These are phyloP conservation scores for Rhabdomys pumilio DNA, from an alignment of 2,797 vertebrate genomes.

Conservation along the genomic window DNA sequence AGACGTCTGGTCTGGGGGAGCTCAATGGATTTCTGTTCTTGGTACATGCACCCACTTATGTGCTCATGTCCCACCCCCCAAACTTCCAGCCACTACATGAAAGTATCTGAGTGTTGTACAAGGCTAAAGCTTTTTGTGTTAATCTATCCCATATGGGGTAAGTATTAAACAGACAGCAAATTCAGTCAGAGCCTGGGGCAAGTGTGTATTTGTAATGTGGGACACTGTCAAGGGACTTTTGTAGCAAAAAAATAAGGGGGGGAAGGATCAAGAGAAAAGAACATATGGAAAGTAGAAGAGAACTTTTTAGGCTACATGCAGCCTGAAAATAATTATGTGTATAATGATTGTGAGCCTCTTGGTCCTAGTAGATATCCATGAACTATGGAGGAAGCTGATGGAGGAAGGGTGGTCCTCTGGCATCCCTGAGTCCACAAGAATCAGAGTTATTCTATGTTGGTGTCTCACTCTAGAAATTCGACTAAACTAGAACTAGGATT, in stretches of 20 bases:
- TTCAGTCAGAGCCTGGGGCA: constrained; percentile 70
- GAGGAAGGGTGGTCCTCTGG: background rate
- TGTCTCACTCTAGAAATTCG: background rate
- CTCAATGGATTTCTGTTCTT: constrained; percentile 90
- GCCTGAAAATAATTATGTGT: background rate
- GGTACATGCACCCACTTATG: constrained; percentile 26
- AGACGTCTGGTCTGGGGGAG: constrained; percentile 91
- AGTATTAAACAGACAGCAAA: constrained; percentile 75
- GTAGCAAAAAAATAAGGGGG: constrained; percentile 8
- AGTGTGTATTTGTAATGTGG: constrained; percentile 58
- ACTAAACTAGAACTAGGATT: background rate
- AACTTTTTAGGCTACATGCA: background rate
- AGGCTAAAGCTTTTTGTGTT: constrained; percentile 86
- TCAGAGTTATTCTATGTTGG: background rate
- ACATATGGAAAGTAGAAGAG: background rate
- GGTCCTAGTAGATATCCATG: background rate
- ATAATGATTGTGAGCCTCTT: background rate
- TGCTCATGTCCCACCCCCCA: constrained; percentile 52
- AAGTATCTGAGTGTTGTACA: constrained; percentile 85
- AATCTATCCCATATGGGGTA: constrained; percentile 82
- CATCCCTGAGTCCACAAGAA: background rate
- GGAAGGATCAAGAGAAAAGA: background rate
- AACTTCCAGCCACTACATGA: constrained; percentile 82
- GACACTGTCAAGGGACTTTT: constrained; percentile 62
- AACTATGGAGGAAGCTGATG: background rate